Base-by-base conservation (phyloP, 2,797 vertebrate species). In the Chiroxiphia lanceolata region DNA sequence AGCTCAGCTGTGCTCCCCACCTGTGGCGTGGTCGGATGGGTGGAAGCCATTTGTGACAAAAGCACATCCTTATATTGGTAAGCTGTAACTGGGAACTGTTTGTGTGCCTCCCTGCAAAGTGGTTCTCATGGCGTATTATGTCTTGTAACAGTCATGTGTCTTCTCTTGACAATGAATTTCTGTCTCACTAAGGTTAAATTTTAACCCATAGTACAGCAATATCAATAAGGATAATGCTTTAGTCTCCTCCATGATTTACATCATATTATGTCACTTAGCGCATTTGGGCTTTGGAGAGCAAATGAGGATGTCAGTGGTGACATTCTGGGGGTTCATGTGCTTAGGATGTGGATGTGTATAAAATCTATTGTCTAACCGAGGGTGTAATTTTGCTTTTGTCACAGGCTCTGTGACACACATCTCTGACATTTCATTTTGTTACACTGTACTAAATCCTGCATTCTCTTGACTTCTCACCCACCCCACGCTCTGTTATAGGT, bases 101-200 rank as follows among this genome's bases (percentile, higher is more conserved):
- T 21, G 18, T 36, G 48, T 40, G 44, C 12, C 19, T 57, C 48
- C 25, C 15, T 29, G 36, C 13, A 20, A 14, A 36, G 26, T 10
- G 14, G 4, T 20, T 54, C 50, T 72, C 19, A 2, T 25, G 42
- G 27, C 26, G 6, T 15, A 29, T 11, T 38, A 25, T 2, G 15
- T 21, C 15, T 15, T 9, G 0, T 20, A 33, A 36, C 31, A 48
- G 13, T 9, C 0, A 1, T 10, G 15, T 18, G 31, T 44, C 40
- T 65, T 53, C 40, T 50, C 34, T 40, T 42, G 7, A 9, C 3
- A 3, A 33, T 0, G 1, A 5, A 54, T 59, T 75, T 60, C 60
- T 84, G 23, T 22, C 72, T 54, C 21, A 29, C 11, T 47, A 27
- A 44, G 15, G 38, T 45, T 81, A 9, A 38, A 31, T 93, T 86